Base-by-base conservation (phyloP, 2,797 vertebrate genomes). In the Semotilus atromaculatus region DNA sequence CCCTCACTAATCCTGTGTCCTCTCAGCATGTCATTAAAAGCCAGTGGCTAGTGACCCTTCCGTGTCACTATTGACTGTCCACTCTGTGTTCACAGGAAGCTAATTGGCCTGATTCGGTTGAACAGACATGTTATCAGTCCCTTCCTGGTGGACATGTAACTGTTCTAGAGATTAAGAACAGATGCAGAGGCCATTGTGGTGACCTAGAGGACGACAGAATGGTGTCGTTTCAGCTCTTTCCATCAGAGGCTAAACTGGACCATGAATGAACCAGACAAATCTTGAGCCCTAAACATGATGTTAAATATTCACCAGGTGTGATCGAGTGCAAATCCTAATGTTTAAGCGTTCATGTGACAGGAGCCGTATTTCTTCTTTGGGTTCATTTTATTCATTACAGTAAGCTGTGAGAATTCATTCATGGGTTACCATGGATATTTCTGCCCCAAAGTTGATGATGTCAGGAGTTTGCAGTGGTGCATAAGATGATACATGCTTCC, bases 81-180 rank as follows among this genome's bases (percentile, higher is more conserved):
- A 62, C 34, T 79, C 64, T 51, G 34, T 36, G 68, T 83, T 86
- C 83, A 88, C 86, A 88, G 81, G 73, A 86, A 85, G 40, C n/a
- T 75, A 71, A 82, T 38, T 51, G 68, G 81, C 36, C 83, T 55
- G 26, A 80, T 87, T 88, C 60, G 38, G 68, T 78, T 48, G 76
- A 78, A 29, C 62, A 74, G 73, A 78, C 55, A 74, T 86, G 45
- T 72, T 51, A 83, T 83, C 21, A 29, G 83, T 78, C 81, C 31
- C 45, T 26, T 74, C 29, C 60, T 86, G 71, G 55, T 66, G 53
- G 68, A 86, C 29, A 64, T 58, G 68, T n/a, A 79, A 60, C 76
- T 45, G 62, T 55, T 68, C 34, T 70, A 31, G 19, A 70, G 48
- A 76, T 75, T 67, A 55, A 67, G 34, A 29, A n/a, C 31, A 21